Base-by-base conservation (phyloP, 2,888 invertebrate genomes). In the Luperina nickerlii region DNA sequence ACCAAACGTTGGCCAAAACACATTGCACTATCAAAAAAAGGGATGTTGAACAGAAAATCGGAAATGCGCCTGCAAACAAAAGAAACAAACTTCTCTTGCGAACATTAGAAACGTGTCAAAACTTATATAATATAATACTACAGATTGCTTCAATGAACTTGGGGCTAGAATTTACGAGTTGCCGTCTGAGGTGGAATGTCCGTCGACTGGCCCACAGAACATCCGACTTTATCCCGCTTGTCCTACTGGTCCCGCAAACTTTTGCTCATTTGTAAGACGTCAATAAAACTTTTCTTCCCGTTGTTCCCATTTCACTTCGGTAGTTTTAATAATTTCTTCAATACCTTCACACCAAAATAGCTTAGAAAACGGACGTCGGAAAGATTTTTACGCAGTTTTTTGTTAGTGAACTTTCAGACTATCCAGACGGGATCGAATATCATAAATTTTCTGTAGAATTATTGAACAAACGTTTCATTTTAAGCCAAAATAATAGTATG, bases 191-290 rank as follows among this genome's bases (percentile, higher is more conserved):
- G 70, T 74, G 65, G 62, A 69, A 54, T 48, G 38, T 60, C 24
- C 24, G 32, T 48, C n/a, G 65, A 76, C 48, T 63, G 42, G 70
- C 38, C 68, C 32, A 57, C 48, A 24, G 65, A 70, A 42, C 38
- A 48, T 65, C 60, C 71, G 72, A 62, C 71, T 80, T 74, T 76
- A 82, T 74, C 67, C 74, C 51, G 51, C 48, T 69, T 60, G 38
- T 67, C 51, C 73, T 32, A 77, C 66, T 70, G 70, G 67, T 57
- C 54, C 60, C 60, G n/a, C 48, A 74, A 87, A 88, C 74, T 88
- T 86, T 79, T 84, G 76, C 82, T 82, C 86, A 88, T 86, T 87
- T 88, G 76, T 84, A 82, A 79, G 70, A 76, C 76, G 74, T 79
- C 87, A 77, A 83, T 87, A 78, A 80, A 88, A 84, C 67, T 84